Conservation (phyloP, 2,113 vertebrate genomes). For the Maccullochella peelii region DNA sequence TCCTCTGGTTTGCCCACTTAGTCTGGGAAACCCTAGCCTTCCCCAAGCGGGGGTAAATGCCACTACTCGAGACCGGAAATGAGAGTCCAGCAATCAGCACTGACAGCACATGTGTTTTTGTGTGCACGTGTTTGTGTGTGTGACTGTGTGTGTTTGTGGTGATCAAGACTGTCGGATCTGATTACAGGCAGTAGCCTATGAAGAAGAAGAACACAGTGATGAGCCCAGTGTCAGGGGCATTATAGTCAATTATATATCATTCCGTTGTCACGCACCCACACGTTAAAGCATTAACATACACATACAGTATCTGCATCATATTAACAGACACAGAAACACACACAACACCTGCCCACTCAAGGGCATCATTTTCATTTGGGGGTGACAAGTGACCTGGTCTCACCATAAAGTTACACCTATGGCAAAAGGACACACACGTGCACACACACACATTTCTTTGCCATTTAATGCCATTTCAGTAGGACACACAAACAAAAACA, state of each 20-base stretch:
- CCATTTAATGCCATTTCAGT: constrained; percentile 8
- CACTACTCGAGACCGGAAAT: constrained; percentile 55
- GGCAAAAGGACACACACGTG: background rate
- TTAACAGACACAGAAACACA: background rate
- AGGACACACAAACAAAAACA: constrained; percentile 43
- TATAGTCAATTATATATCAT: constrained; percentile 44
- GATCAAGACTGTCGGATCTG: constrained; percentile 51
- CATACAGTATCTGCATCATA: background rate
- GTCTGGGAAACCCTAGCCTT: constrained; percentile 67
- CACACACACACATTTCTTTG: background rate
- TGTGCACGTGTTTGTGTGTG: constrained; percentile 20
- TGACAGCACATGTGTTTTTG: constrained; percentile 53
- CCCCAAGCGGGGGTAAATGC: constrained; percentile 59
- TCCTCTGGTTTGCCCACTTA: constrained; percentile 71
- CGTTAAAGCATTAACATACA: background rate
- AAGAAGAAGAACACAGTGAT: constrained; percentile 33
- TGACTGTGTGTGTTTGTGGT: constrained; percentile 21
- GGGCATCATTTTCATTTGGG: background rate
- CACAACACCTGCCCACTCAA: background rate
- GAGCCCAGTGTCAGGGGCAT: constrained; percentile 40
- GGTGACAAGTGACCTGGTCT: background rate
- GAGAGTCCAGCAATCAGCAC: constrained; percentile 58
- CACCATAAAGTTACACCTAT: background rate
- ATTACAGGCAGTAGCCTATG: constrained; percentile 54
- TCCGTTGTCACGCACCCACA: constrained; percentile 2